Percentiles rank a stretch among this genome's conserved stretches.
Evolutionary conservation across 2,113 vertebrate genomes (phyloP).

Genomic region (Phoxinus phoxinus): DNA sequence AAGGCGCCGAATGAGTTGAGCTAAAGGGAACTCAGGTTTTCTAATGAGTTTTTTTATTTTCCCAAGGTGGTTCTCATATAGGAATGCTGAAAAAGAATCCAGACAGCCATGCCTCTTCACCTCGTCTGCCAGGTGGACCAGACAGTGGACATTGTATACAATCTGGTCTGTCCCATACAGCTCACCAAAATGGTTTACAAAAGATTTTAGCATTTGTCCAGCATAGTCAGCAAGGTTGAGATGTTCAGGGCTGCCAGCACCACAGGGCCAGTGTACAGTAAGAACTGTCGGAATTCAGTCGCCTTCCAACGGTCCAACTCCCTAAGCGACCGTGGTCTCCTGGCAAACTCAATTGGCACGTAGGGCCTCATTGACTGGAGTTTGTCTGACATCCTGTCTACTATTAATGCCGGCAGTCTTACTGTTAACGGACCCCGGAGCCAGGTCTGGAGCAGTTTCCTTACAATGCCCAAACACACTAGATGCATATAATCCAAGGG

Average conservation of each 20-base stretch:
- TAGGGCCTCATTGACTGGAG: slow-evolving; percentile 21
- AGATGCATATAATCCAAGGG: slow-evolving; percentile 23
- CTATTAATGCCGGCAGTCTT: slow-evolving; percentile 8
- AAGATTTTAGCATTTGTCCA: not conserved
- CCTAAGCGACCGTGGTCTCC: slow-evolving; percentile 19
- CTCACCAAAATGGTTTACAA: slow-evolving; percentile 31
- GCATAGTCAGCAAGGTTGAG: not conserved
- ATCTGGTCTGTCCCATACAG: slow-evolving; percentile 25
- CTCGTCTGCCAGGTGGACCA: slow-evolving; percentile 27
- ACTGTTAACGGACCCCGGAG: slow-evolving; percentile 7
- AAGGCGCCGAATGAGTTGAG: slow-evolving; percentile 22
- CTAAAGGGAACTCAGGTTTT: slow-evolving; percentile 22
- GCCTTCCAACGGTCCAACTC: slow-evolving; percentile 20
- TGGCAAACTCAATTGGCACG: slow-evolving; percentile 21
- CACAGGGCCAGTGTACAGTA: slow-evolving; percentile 21
- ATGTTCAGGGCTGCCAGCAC: slow-evolving; percentile 1
- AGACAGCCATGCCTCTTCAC: slow-evolving; percentile 32
- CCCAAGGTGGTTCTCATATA: slow-evolving; percentile 14
- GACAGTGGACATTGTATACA: slow-evolving; percentile 16
- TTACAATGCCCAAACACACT: slow-evolving; percentile 10
- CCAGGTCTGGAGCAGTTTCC: slow-evolving; percentile 25
- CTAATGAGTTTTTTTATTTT: not conserved
- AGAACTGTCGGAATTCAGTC: slow-evolving; percentile 14
- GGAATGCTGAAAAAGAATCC: slow-evolving; percentile 16
- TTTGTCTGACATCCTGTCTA: slow-evolving; percentile 3